Evolutionary conservation across 2,113 vertebrate species (phyloP).

Genomic region (Sander vitreus): DNA sequence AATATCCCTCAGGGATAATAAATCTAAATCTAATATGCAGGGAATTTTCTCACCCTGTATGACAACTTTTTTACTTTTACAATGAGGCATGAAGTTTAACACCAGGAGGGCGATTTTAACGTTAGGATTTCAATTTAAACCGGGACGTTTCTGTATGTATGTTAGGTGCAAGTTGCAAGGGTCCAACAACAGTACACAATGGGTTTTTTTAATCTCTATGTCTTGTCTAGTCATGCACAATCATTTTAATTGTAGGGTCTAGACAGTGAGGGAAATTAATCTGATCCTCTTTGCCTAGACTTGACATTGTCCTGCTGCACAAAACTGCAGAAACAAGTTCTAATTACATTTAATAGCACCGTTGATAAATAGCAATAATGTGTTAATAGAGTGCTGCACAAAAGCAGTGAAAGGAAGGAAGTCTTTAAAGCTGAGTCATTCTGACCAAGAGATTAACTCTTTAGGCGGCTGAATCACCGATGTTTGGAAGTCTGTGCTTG

Average conservation of each 20-base stretch:
- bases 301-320: not conserved
- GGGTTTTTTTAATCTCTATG: not conserved
- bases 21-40: not conserved
- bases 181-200: not conserved
- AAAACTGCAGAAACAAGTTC: not conserved
- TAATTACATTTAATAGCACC: not conserved
- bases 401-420: not conserved
- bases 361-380: not conserved
- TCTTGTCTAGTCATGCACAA: not conserved
- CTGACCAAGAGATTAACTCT: not conserved
- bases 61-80: not conserved
- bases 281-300: not conserved
- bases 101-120: conserved; percentile 5
- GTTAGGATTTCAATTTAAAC: conserved; percentile 3
- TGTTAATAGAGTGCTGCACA: not conserved
- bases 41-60: not conserved
- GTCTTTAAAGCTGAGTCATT: not conserved
- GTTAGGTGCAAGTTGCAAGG: not conserved
- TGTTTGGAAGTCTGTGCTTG: conserved; percentile 29
- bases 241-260: not conserved
- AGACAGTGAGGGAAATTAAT: not conserved
- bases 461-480: not conserved
- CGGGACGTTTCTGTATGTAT: not conserved
- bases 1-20: no score
- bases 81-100: conserved; percentile 7